Evolutionary conservation across 1,140 invertebrate species (phyloP).

Genomic region (Nephila pilipes): DNA sequence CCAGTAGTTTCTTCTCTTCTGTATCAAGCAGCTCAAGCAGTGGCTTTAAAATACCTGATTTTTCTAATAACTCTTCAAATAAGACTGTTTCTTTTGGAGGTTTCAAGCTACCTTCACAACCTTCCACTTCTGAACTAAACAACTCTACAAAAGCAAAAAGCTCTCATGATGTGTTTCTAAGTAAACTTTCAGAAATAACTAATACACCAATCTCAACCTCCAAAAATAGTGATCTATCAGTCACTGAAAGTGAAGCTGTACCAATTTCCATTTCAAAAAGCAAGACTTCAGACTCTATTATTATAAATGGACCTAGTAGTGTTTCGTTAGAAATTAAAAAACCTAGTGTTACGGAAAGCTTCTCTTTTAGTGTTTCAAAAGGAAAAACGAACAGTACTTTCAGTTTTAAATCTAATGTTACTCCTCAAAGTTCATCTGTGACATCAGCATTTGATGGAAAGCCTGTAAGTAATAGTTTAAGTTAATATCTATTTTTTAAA

Average conservation of each 20-base stretch:
- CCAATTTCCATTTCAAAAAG: not conserved
- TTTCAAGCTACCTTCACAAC: not conserved
- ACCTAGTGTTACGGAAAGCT: not conserved
- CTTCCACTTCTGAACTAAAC: not conserved
- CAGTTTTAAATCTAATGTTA: not conserved
- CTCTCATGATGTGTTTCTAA: not conserved
- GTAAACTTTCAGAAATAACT: not conserved
- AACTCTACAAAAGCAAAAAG: not conserved
- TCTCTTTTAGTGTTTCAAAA: not conserved
- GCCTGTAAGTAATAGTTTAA: not conserved
- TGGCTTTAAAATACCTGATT: conserved; percentile 46
- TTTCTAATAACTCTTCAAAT: not conserved
- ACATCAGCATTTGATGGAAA: not conserved
- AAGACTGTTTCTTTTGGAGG: not conserved
- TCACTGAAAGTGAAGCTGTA: not conserved
- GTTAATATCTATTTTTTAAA: no score
- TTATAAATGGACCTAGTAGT: not conserved
- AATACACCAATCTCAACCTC: not conserved
- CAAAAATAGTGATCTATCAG: not conserved
- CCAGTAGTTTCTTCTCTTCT: not conserved
- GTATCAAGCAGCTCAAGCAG: not conserved
- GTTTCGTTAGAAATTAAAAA: not conserved
- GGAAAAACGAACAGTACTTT: not conserved
- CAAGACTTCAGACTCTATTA: not conserved
- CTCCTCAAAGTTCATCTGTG: not conserved